Base-by-base conservation (phyloP, 2,888 invertebrate species). In the Automeris io region DNA sequence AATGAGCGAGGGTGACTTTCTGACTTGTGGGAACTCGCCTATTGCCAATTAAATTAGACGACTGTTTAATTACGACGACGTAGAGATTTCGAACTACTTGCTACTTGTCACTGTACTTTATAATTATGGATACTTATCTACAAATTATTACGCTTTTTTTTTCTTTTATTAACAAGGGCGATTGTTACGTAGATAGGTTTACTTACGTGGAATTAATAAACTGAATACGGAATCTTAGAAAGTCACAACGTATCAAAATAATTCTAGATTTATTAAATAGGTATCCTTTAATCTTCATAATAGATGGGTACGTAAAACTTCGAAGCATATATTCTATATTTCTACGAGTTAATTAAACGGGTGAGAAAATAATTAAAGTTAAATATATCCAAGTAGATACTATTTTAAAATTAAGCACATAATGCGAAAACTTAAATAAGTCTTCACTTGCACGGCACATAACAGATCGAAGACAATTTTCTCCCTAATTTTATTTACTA, bases 21-120 rank as follows among this genome's bases (percentile, higher is more conserved):
- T 70, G 73, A 66, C 75, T 70, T 70, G 79, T 83, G 85, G 82
- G 85, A 85, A 83, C 79, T 58, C 68, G 65, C 85, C 67, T 64
- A 74, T 80, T 82, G 85, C 82, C 81, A 83, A 85, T 85, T 82
- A 81, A 74, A 77, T 77, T 77, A 78, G 80, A 82, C 78, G 79
- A 80, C 75, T 80, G 70, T 77, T 79, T 75, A 75, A 79, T 85
- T 81, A 81, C 64, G 69, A 63, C 63, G 54, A 57, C 49, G 29
- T 29, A 21, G 26, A 36, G 36, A 40, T 36, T 40, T 36, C 18
- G 24, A 25, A 21, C n/a, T 33, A 37, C 13, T 18, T 31, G 8
- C 38, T 11, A 60, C 60, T 60, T 62, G 58, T 51, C 45, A 50
- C 45, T 42, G 43, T 51, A 54, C 49, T 51, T 61, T 50, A 56